Evolutionary conservation across 2,888 invertebrate genomes (phyloP), one percentile per base, ranked within the genome.

Genomic region (Eupithecia centaureata): DNA sequence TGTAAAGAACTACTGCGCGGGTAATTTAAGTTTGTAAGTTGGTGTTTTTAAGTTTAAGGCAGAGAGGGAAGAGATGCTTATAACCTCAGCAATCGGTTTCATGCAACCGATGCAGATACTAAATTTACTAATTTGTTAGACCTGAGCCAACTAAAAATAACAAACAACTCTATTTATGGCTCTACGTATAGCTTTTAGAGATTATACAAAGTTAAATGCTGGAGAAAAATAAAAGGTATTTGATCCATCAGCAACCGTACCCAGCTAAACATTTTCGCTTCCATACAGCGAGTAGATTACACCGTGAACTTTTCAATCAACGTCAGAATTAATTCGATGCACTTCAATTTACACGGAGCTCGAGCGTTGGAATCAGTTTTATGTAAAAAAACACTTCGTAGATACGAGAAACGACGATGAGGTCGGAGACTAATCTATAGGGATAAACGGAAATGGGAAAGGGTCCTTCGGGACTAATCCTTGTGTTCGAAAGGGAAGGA

Each of bases 281-380:
- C 58, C 52, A 65, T 70, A 61, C 67, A 62, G 63, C 47, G 66
- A 71, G 30, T 63, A 73, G 38, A 2, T 18, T 10, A 68, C 63
- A 70, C 60, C 64, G 68, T 71, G 58, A 84, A 85, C 80, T 84
- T 87, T 90, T 86, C 85, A 87, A 88, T 88, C 84, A 84, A 73
- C 74, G 75, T 73, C 77, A 76, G 77, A 84, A 84, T 85, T 86
- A 87, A 87, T 86, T 86, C 80, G 83, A 84, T 84, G 85, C 83
- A 83, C 81, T 87, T 83, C 82, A 83, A 84, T 86, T 83, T 82
- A 76, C 74, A 78, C 77, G 75, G 63, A 69, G 70, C 74, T 80
- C 67, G 58, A 60, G 79, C 77, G 75, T 74, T 68, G 73, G 75
- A 87, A 86, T 86, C 84, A 86, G 86, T 86, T 86, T 82, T 77